Conservation (phyloP, 2,888 invertebrate species). For the Tridacna crocea region DNA sequence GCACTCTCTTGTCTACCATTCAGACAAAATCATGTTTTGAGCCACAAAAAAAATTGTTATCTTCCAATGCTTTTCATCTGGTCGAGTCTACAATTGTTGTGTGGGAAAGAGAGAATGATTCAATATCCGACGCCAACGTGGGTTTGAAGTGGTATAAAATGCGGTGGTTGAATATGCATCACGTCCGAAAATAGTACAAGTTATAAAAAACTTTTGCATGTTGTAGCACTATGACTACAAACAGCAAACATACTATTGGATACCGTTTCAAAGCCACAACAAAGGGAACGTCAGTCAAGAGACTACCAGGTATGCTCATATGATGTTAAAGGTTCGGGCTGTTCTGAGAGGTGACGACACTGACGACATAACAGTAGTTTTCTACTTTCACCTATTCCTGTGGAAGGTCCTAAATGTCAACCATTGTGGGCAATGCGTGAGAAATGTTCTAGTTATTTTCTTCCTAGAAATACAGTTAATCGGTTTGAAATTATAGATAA, state of each 20-base stretch:
- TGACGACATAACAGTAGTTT: background rate
- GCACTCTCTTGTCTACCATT: no score
- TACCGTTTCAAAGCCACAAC: background rate
- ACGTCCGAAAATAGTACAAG: constrained; percentile 1
- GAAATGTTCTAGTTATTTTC: background rate
- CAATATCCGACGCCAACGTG: no score
- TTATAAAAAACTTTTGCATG: background rate
- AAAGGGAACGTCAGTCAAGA: background rate
- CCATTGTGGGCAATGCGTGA: background rate
- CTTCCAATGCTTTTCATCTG: no score
- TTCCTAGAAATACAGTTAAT: no score
- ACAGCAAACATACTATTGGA: no score
- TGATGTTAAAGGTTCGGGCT: background rate
- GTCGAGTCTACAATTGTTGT: no score
- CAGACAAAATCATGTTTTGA: no score
- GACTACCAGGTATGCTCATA: background rate
- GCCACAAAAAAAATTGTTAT: no score
- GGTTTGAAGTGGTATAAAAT: background rate
- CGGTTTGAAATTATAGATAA: no score
- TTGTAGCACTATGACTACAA: no score
- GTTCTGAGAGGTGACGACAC: background rate
- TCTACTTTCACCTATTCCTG: background rate
- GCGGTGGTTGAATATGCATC: background rate
- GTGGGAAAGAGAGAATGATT: no score
- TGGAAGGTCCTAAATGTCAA: background rate